Evolutionary conservation across 1,140 invertebrate species (phyloP).

Genomic region (Bombus breviceps): DNA sequence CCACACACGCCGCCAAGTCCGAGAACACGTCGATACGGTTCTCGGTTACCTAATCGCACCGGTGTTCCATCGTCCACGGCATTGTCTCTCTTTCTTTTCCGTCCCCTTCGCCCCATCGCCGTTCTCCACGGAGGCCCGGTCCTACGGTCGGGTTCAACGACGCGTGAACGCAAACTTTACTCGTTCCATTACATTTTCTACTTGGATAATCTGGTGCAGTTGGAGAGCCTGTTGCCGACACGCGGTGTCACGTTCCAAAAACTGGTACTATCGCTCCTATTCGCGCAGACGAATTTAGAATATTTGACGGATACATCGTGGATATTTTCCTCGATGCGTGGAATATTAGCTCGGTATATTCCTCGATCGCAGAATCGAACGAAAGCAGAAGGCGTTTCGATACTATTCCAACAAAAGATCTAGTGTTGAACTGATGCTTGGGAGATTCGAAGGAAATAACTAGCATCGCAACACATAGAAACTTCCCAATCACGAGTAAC

Average conservation of each 20-base stretch:
- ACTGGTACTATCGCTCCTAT: neutral
- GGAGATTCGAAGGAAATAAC: too few relatives aligned
- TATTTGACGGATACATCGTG: neutral
- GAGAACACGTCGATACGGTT: slow-evolving; percentile 62
- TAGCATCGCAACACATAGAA: too few relatives aligned
- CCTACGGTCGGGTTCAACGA: slow-evolving; percentile 61
- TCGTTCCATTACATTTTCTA: slow-evolving; percentile 69
- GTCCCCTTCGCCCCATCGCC: neutral
- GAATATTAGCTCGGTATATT: too few relatives aligned
- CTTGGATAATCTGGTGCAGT: slow-evolving; percentile 58
- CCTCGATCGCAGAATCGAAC: too few relatives aligned
- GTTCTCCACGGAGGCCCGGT: neutral
- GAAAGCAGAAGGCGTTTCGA: too few relatives aligned
- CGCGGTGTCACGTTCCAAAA: slow-evolving; percentile 37
- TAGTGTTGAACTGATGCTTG: rapidly evolving
- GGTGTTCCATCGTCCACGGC: slow-evolving; percentile 56
- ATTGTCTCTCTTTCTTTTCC: slow-evolving; percentile 41
- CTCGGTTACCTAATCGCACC: slow-evolving; percentile 71
- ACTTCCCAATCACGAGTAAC: too few relatives aligned
- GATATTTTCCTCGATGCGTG: neutral
- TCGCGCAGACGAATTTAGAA: neutral
- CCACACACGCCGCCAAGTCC: slow-evolving; percentile 38
- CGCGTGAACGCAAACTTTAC: slow-evolving; percentile 71
- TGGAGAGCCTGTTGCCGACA: slow-evolving; percentile 21
- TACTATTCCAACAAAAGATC: too few relatives aligned